Evolutionary conservation across 2,797 vertebrate species (phyloP).

Genomic region (Microchirus variegatus): DNA sequence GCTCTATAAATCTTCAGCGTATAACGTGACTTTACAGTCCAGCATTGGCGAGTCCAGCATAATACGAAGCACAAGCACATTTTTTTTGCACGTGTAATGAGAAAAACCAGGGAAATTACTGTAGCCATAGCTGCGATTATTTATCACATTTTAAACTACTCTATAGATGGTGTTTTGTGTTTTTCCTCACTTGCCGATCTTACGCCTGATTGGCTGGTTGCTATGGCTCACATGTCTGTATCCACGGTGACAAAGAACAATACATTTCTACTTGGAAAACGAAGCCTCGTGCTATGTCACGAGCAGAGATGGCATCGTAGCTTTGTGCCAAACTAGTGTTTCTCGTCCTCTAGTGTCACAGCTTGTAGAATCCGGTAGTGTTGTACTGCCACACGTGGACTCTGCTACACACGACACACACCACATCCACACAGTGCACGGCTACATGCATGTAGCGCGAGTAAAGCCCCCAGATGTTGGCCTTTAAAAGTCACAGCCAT

Average conservation of each 20-base stretch:
- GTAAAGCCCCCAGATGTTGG: slow-evolving; percentile 20
- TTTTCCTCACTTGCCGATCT: neutral
- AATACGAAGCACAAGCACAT: neutral
- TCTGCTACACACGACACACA: slow-evolving; percentile 13
- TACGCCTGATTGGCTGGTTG: neutral
- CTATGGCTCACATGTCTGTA: neutral
- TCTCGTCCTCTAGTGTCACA: slow-evolving; percentile 46
- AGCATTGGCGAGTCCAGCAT: neutral
- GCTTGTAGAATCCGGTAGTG: slow-evolving; percentile 54
- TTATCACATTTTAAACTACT: neutral
- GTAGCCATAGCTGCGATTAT: neutral
- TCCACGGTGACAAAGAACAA: neutral
- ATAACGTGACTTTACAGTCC: neutral
- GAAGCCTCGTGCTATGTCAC: neutral
- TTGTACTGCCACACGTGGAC: slow-evolving; percentile 37
- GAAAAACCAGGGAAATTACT: neutral
- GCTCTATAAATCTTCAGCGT: too few species aligned
- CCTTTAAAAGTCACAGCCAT: slow-evolving; percentile 32
- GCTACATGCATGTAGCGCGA: slow-evolving; percentile 42
- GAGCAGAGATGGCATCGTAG: neutral
- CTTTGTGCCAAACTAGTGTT: slow-evolving; percentile 33
- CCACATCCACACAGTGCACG: slow-evolving; percentile 13
- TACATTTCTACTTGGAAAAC: neutral
- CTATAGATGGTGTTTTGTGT: neutral
- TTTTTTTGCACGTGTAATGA: neutral